These are phyloP conservation scores for Onthophagus taurus DNA, from an alignment of 1,140 invertebrate species.

Conservation along the genomic window DNA sequence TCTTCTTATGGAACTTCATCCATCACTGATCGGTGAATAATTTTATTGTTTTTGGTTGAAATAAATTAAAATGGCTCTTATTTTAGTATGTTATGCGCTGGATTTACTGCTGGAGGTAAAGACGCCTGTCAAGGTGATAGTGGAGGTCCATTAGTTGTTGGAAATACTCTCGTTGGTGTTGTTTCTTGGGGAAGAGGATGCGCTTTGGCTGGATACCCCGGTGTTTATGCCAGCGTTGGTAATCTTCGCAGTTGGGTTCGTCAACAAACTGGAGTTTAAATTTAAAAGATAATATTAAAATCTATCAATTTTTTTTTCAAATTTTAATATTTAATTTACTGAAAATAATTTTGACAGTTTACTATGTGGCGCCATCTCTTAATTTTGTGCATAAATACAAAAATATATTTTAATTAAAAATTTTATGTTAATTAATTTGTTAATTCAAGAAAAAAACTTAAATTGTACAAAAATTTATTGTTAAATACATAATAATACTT, in stretches of 20 bases:
- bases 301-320: background rate
- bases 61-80: background rate
- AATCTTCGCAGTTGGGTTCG: conserved; percentile 34
- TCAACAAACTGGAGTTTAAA: conserved; percentile 21
- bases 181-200: conserved; percentile 46
- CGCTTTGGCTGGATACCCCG: conserved; percentile 37
- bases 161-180: conserved; percentile 31
- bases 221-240: conserved; percentile 41
- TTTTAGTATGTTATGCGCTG: conserved; percentile 19
- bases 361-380: too few relatives aligned
- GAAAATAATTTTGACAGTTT: too few relatives aligned
- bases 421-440: too few relatives aligned
- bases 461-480: too few relatives aligned
- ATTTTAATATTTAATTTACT: too few relatives aligned
- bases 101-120: conserved; percentile 22
- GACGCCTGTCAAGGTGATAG: conserved; percentile 12
- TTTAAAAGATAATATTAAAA: background rate
- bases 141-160: conserved; percentile 3
- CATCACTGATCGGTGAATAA: conserved; percentile 2
- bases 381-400: too few relatives aligned
- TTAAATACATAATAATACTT: too few relatives aligned
- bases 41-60: background rate
- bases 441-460: too few relatives aligned
- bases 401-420: too few relatives aligned
- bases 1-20: background rate